Evolutionary conservation across 1,140 invertebrate genomes (phyloP), one percentile per base, ranked within the genome.

Genomic region (Drosophila erecta): DNA sequence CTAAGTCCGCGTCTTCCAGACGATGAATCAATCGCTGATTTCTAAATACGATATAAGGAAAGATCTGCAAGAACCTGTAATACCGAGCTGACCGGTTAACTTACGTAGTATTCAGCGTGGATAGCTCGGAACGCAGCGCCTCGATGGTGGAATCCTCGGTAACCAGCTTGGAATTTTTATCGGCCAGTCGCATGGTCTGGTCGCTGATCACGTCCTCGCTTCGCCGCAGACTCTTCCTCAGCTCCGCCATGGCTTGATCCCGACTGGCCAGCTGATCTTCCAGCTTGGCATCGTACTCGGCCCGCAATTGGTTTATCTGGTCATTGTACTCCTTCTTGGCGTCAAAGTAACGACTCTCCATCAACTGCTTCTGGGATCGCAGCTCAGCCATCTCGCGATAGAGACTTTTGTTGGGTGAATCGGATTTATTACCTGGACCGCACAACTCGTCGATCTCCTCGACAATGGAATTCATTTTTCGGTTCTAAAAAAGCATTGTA

Each of bases 361-460:
- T 11, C 0, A 8, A 5, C 11, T 43, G 22, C 6, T 64, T 70
- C n/a, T 64, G 50, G 4, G 0, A 0, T 1, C 66, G 37, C 43
- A 70, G 11, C 0, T 55, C 43, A 0, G 10, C 15, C 5, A 64
- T 35, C 33, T 64, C 49, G 4, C 10, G 17, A 11, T 50, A 40
- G 4, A 55, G 35, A n/a, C 2, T 5, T 8, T 12, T 46, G 10
- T 62, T 22, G 33, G 22, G 1, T 6, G 12, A 0, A 2, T 17
- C 37, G 0, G 4, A 4, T 12, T 17, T 17, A 41, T n/a, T 17
- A 5, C 7, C 3, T 4, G 22, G 3, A 7, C n/a, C 14, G 20
- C 66, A 64, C 35, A 70, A 7, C 5, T 47, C 22, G 0, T 54
- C 43, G 3, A 70, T 64, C 4, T 43, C 50, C 0, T 47, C 20